Evolutionary conservation across 1,140 invertebrate genomes (phyloP), one percentile per base, ranked within the genome.

Genomic region (Chelonus insularis): DNA sequence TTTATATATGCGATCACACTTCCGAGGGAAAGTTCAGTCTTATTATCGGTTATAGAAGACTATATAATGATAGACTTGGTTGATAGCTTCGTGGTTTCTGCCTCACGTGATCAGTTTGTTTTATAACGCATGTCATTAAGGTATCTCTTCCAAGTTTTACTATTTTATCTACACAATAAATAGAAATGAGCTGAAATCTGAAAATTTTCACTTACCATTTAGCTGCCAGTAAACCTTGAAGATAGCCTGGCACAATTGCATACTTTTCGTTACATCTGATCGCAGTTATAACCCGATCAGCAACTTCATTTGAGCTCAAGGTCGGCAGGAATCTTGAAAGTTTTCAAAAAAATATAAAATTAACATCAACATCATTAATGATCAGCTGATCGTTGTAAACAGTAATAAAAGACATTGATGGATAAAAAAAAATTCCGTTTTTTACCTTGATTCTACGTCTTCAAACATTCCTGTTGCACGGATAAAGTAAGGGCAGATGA

Each of bases 401-500:
- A n/a, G 8, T 48, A 18, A 41, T 36, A 48, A 21, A 12, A 25
- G 9, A 41, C 37, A 39, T 29, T 29, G 25, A 29, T 4, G 25
- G 25, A 16, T 4, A 43, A 9, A 43, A 2, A 8, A 9, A 4
- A 43, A 7, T 43, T 39, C 1, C n/a, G 14, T 43, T 16, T 18
- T 43, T 83, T 79, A 94, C 92, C 89, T 91, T 63, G 92, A 88
- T 70, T 89, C 84, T 20, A 94, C 91, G 62, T 95, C 91, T 18
- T 91, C 89, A 69, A 98, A 98, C 95, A 98, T 97, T 63, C 95
- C 95, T 5, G 96, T 98, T 20, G 73, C 79, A 16, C 71, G 71
- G 60, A 97, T 96, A 75, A 94, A 97, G 81, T 91, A 98, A 0
- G 96, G 96, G 75, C 95, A 97, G 62, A 98, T 87, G 14, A 92